phyloP scores from a whole-genome alignment of 2,113 vertebrate genomes.

The Siniperca knerii region DNA sequence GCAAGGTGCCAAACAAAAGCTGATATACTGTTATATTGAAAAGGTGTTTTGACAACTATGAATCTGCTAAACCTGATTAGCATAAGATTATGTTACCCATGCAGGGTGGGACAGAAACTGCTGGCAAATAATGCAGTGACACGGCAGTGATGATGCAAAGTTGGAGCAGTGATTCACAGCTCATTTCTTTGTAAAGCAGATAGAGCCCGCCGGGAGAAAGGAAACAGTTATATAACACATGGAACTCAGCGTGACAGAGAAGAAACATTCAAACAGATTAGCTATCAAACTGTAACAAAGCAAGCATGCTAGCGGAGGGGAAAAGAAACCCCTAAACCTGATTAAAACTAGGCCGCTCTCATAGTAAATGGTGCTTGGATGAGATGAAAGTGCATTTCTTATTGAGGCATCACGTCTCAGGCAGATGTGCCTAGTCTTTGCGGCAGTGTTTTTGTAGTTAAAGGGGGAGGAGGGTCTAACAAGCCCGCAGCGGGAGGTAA shows the following conservation, averaged over 20 bases:
- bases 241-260: slow-evolving; percentile 35
- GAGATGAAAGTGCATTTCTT: slow-evolving; percentile 61
- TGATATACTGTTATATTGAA: not conserved
- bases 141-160: slow-evolving; percentile 52
- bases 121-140: slow-evolving; percentile 40
- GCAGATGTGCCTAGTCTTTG: slow-evolving; percentile 8
- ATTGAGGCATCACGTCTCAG: slow-evolving; percentile 31
- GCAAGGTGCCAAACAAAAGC: slow-evolving; percentile 11
- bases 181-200: slow-evolving; percentile 49
- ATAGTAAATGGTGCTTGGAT: slow-evolving; percentile 33
- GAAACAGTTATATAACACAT: slow-evolving; percentile 61
- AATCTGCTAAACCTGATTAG: slow-evolving; percentile 33
- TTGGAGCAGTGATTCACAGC: slow-evolving; percentile 41
- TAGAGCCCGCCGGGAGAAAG: slow-evolving; percentile 20
- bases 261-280: slow-evolving; percentile 52
- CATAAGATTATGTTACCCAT: slow-evolving; percentile 39
- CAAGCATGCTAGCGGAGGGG: not conserved
- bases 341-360: slow-evolving; percentile 49
- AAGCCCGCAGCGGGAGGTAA: not conserved
- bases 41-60: not conserved
- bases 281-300: slow-evolving; percentile 39
- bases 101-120: slow-evolving; percentile 8
- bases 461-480: slow-evolving; percentile 23
- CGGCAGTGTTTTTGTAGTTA: not conserved
- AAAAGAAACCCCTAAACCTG: slow-evolving; percentile 45